These are phyloP conservation scores for Strongylocentrotus purpuratus DNA, from an alignment of 35 echinoderm and acorn worm genomes.

Conservation along the genomic window DNA sequence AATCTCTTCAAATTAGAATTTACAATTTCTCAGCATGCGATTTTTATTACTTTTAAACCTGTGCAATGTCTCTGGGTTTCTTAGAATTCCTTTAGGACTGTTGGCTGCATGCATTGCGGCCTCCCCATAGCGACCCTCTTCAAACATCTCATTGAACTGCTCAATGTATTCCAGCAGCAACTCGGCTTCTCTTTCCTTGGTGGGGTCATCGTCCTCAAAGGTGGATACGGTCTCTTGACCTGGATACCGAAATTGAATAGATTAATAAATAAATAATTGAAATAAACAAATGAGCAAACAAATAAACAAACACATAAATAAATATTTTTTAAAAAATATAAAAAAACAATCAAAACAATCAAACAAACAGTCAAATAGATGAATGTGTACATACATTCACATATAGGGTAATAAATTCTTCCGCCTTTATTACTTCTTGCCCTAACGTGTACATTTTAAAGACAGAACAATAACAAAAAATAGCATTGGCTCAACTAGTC, in stretches of 20 bases:
- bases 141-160: conserved; percentile 93
- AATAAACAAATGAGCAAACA: not conserved
- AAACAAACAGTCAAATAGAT: not conserved
- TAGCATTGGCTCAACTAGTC: too few relatives aligned
- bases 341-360: not conserved
- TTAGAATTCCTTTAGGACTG: conserved; percentile 91
- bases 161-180: conserved; percentile 85
- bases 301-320: not conserved
- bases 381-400: too few relatives aligned
- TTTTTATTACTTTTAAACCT: conserved; percentile 86
- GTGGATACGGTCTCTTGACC: conserved; percentile 79
- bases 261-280: too few relatives aligned
- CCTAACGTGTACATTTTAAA: too few relatives aligned
- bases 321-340: not conserved
- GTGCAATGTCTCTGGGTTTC: conserved; percentile 88
- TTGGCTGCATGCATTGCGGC: conserved; percentile 99
- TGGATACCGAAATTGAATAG: not conserved
- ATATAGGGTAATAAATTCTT: too few relatives aligned
- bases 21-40: not conserved
- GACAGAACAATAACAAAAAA: too few relatives aligned
- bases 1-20: too few relatives aligned
- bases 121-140: conserved; percentile 63
- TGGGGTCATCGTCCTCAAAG: conserved; percentile 99
- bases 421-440: too few relatives aligned
- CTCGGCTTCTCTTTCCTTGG: conserved; percentile 96